Evolutionary conservation across 2,888 invertebrate genomes (phyloP).

Genomic region (Platycheirus rosarum): DNA sequence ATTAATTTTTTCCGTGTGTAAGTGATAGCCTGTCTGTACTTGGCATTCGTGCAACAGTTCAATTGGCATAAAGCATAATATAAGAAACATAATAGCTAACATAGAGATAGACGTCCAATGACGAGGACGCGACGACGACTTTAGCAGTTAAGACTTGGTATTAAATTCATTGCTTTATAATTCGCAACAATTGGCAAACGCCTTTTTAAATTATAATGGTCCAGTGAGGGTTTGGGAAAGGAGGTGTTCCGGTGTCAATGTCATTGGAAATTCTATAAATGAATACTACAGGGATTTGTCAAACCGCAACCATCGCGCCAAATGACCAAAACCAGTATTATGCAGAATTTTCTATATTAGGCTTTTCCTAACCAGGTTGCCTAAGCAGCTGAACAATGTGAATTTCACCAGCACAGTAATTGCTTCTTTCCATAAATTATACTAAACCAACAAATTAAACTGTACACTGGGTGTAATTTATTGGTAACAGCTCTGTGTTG

Average conservation of each 20-base stretch:
- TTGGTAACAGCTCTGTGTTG: too few relatives aligned
- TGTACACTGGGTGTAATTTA: too few relatives aligned
- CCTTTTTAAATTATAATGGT: not conserved
- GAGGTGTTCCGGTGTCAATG: conserved; percentile 42
- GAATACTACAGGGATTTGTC: conserved; percentile 53
- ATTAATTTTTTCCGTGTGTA: conserved; percentile 34
- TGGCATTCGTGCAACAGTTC: conserved; percentile 37
- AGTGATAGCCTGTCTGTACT: conserved; percentile 19
- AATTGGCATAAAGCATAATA: conserved; percentile 37
- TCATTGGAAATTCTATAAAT: conserved; percentile 46
- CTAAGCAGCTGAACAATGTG: not conserved
- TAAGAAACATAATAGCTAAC: conserved; percentile 31
- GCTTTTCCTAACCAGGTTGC: not conserved
- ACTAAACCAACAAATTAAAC: too few relatives aligned
- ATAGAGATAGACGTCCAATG: conserved; percentile 21
- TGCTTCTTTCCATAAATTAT: too few relatives aligned
- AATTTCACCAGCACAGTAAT: not conserved
- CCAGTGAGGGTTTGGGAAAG: not conserved
- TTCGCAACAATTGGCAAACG: conserved; percentile 4
- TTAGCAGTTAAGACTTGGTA: conserved; percentile 31
- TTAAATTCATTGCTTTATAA: conserved; percentile 16
- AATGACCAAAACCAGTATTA: conserved; percentile 51
- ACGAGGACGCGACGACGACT: conserved; percentile 9
- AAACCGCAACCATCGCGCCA: conserved; percentile 13
- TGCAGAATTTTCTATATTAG: conserved; percentile 47